Evolutionary conservation across 2,113 vertebrate species (phyloP).

Genomic region (Centrocercus urophasianus): DNA sequence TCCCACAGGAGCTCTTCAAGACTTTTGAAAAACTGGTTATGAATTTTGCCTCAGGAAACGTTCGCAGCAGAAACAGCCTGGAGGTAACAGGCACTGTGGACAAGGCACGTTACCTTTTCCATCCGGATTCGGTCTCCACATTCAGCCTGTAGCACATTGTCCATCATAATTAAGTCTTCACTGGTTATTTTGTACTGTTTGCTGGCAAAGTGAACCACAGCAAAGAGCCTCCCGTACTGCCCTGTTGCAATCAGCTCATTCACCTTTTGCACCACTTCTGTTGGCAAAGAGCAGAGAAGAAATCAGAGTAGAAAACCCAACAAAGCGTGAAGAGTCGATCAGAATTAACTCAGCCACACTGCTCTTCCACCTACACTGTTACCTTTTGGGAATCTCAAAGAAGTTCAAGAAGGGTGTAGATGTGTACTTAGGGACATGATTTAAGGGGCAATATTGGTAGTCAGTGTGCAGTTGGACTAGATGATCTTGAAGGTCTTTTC

Average conservation of each 20-base stretch:
- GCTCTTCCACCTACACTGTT: background rate
- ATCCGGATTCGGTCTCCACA: constrained; percentile 87
- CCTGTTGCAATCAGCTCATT: constrained; percentile 76
- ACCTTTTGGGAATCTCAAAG: background rate
- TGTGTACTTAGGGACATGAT: too few species aligned
- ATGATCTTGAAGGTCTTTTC: too few species aligned
- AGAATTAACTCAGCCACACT: background rate
- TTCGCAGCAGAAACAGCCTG: accelerated
- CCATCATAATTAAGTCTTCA: constrained; percentile 87
- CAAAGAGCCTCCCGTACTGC: constrained; percentile 84
- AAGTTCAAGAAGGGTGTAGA: too few species aligned
- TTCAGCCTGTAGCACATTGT: constrained; percentile 77
- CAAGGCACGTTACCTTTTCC: constrained; percentile 82
- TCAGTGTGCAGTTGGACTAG: too few species aligned
- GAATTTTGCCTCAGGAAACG: background rate
- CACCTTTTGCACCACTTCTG: constrained; percentile 83
- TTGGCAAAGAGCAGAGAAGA: background rate
- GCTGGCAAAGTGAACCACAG: constrained; percentile 88
- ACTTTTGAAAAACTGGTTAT: accelerated
- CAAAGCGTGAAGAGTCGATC: background rate
- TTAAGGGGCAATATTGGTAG: too few species aligned
- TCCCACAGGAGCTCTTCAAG: background rate
- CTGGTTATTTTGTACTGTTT: constrained; percentile 90
- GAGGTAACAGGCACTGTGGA: background rate
- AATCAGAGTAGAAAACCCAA: background rate